Base-by-base conservation (phyloP, 2,888 invertebrate genomes). In the Fragum whitleyi region DNA sequence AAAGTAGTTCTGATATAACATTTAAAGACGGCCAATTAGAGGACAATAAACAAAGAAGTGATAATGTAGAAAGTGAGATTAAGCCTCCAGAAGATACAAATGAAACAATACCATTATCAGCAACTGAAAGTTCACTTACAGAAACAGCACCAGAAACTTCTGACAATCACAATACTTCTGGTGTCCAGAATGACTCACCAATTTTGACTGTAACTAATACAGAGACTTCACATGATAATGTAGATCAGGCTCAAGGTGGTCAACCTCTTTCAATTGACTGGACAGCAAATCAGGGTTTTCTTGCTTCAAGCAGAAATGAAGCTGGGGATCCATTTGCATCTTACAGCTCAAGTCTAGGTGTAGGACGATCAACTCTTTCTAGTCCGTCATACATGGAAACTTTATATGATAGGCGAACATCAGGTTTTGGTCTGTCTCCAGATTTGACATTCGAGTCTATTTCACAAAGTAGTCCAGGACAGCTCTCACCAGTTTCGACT, bases 341-440 rank as follows among this genome's bases (percentile, higher is more conserved):
- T 36, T 55, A 23, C 2, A 23, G 42, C 23, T 16, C 42, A 19
- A 14, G 42, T 19, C 21, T 65, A 3, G 42, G 26, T 65, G 65
- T n/a, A 42, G n/a, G 42, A 42, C 11, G 57, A 21, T 3, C 55
- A 5, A 14, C 7, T 47, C n/a, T n/a, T 51, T 16, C 29, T 7
- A 70, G 70, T 32, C 70, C 70, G 5, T 53, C 32, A 2, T 70
- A 55, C 36, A 70, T 70, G 55, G 70, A 53, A 19, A 70, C 70
- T 5, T n/a, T 70, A 55, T 70, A 70, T 21, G 57, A 70, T 19
- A 65, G 29, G 11, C 7, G 65, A 42, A 39, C 39, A 39, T 21
- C 65, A 65, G 65, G 36, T 3, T 26, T 42, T 11, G 23, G 21
- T 39, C n/a, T 65, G 14, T 65, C 65, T 1, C 42, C 65, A 2